Conservation (phyloP, 2,113 vertebrate species). For the Lasiurus cinereus region DNA sequence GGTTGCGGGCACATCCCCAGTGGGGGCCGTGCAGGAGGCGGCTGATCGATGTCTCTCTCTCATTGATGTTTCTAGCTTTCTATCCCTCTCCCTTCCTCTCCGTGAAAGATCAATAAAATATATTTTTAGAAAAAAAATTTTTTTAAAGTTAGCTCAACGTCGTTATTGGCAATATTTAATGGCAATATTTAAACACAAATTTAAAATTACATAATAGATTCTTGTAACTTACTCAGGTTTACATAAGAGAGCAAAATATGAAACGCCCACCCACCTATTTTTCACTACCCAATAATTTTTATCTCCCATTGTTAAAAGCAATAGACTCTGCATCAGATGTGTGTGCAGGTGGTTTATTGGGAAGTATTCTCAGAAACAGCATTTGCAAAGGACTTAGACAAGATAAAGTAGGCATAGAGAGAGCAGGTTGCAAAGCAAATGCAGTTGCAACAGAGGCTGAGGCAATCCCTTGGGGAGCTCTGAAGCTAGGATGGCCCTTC, state of each 20-base stretch:
- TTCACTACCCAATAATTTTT: neutral
- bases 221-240: neutral
- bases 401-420: neutral
- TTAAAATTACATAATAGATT: neutral
- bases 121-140: neutral
- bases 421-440: neutral
- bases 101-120: no score
- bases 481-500: neutral
- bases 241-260: neutral
- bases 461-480: neutral
- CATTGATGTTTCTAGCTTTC: no score
- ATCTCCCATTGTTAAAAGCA: neutral
- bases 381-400: neutral
- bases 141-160: neutral
- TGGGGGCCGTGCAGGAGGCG: no score
- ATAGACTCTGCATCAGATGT: neutral
- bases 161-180: neutral
- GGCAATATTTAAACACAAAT: constrained; percentile 16
- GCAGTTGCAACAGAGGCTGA: neutral
- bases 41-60: no score
- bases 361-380: neutral
- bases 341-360: neutral
- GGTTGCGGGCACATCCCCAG: no score
- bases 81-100: no score
- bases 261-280: neutral